phyloP scores from a whole-genome alignment of 2,113 vertebrate species.

The Loxodonta africana region DNA sequence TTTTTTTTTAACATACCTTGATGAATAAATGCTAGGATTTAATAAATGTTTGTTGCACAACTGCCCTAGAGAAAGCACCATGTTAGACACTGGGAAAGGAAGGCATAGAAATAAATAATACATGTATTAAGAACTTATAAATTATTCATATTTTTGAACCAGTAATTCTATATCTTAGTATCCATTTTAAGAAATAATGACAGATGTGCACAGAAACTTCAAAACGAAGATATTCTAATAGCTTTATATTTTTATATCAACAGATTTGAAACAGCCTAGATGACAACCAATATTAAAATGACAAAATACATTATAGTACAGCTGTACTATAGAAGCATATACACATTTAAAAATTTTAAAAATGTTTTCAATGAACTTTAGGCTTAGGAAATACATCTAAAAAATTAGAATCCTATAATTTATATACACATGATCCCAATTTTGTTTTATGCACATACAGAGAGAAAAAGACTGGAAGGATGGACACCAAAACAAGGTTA shows the following conservation, averaged over 20 bases:
- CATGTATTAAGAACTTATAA: background rate
- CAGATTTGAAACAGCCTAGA: background rate
- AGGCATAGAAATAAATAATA: background rate
- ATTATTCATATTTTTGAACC: slow-evolving; percentile 13
- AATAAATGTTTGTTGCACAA: background rate
- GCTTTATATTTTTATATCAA: background rate
- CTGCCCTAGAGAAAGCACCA: background rate
- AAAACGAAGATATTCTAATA: background rate
- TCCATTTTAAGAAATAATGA: background rate
- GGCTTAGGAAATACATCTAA: background rate
- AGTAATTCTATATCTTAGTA: background rate
- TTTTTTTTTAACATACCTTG: background rate
- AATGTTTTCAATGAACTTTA: slow-evolving; percentile 9
- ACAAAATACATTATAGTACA: background rate
- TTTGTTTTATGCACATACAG: slow-evolving; percentile 2
- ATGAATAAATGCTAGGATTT: background rate
- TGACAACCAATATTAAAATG: background rate
- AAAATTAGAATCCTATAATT: background rate
- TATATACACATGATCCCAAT: background rate
- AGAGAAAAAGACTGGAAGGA: background rate
- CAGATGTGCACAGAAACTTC: background rate
- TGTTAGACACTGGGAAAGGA: background rate
- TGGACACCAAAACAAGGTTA: background rate
- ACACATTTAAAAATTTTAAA: background rate
- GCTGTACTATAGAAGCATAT: background rate